A percentile compares a stretch with the other conserved stretches of the same genome.
Evolutionary conservation across 2,888 invertebrate species (phyloP).

Genomic region (Diplazon laetatorius): DNA sequence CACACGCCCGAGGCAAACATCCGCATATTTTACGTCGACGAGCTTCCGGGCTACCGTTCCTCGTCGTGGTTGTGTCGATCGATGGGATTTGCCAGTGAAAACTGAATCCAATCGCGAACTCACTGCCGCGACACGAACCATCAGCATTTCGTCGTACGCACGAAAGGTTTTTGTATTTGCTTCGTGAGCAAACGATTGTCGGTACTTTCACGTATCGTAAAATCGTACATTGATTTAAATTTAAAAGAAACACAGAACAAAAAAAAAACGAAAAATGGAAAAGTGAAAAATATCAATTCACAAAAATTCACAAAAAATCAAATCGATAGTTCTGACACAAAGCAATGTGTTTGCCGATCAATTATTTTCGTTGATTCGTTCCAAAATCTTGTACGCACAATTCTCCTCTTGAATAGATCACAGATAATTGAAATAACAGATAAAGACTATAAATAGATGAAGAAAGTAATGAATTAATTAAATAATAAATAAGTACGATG

Average conservation of each 20-base stretch:
- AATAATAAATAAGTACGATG: too few relatives aligned
- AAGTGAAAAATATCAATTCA: too few relatives aligned
- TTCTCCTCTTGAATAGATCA: too few relatives aligned
- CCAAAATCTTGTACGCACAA: too few relatives aligned
- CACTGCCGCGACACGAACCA: not conserved
- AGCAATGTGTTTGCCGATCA: too few relatives aligned
- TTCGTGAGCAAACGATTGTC: conserved; percentile 10
- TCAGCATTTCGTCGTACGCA: conserved; percentile 5
- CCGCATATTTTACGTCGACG: not conserved
- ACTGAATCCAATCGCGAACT: conserved; percentile 43
- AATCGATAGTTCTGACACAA: too few relatives aligned
- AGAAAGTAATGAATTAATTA: too few relatives aligned
- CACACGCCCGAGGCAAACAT: not conserved
- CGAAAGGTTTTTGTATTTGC: not conserved
- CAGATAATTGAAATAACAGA: too few relatives aligned
- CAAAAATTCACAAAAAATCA: too few relatives aligned
- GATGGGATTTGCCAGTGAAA: conserved; percentile 30
- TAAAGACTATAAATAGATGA: too few relatives aligned
- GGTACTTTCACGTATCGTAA: conserved; percentile 28
- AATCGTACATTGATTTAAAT: conserved; percentile 4
- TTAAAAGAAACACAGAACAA: conserved; percentile 12
- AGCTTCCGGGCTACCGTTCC: not conserved
- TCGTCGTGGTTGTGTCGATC: conserved; percentile 6
- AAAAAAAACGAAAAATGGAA: too few relatives aligned
- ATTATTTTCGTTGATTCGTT: too few relatives aligned